Conservation (phyloP, 2,888 invertebrate species). For the Synanthedon vespiformis region DNA sequence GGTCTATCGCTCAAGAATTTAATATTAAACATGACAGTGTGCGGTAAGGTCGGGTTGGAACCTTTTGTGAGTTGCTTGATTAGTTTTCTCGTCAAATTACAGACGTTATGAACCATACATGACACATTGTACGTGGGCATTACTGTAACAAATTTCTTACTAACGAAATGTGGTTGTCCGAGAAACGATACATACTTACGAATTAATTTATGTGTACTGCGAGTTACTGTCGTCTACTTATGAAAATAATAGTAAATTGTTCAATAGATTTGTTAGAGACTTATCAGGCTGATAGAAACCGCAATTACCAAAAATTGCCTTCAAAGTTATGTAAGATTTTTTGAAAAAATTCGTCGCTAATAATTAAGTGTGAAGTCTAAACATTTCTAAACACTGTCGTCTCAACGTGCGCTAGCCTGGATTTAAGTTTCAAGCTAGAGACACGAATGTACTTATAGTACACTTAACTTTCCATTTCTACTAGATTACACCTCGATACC, state of each 20-base stretch:
- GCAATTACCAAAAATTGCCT: too few relatives aligned
- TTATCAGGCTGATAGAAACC: too few relatives aligned
- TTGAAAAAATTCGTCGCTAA: neutral
- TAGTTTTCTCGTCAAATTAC: neutral
- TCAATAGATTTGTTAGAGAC: too few relatives aligned
- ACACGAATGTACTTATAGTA: slow-evolving; percentile 15
- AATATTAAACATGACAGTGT: neutral
- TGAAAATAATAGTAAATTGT: too few relatives aligned
- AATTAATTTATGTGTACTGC: too few relatives aligned
- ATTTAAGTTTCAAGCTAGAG: neutral
- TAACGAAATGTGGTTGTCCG: too few relatives aligned
- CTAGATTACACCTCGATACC: slow-evolving; percentile 37
- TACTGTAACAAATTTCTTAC: too few relatives aligned
- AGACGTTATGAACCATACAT: neutral
- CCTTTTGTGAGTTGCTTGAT: neutral
- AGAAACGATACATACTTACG: too few relatives aligned
- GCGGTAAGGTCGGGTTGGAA: neutral
- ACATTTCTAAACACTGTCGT: neutral
- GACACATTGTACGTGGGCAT: too few relatives aligned
- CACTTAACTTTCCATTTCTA: slow-evolving; percentile 60
- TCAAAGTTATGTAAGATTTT: too few relatives aligned
- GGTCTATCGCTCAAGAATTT: neutral
- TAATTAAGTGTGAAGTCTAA: neutral
- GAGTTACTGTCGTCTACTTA: too few relatives aligned
- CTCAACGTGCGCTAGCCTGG: neutral